Evolutionary conservation across 2,113 vertebrate genomes (phyloP), one percentile per base, ranked within the genome.

Genomic region (Bombycilla garrulus): DNA sequence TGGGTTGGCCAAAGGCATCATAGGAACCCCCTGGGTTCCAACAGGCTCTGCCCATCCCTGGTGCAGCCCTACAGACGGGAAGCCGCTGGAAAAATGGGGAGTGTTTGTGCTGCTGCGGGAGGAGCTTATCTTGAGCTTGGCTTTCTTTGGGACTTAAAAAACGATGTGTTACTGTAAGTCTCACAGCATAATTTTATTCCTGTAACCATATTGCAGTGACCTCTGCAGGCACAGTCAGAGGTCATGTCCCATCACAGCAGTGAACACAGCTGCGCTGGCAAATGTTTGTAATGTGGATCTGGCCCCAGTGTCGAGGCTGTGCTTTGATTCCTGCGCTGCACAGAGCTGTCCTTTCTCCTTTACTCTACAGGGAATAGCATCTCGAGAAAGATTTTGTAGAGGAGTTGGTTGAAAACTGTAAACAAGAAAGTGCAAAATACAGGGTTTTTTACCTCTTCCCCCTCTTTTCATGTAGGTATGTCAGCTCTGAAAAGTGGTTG

Each of bases 21-120:
- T n/a, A n/a, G n/a, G n/a, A n/a, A n/a, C n/a, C n/a, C n/a, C n/a
- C n/a, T n/a, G n/a, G n/a, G n/a, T n/a, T n/a, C n/a, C n/a, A n/a
- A n/a, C n/a, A n/a, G n/a, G n/a, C n/a, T 53, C 69, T 87, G 84
- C 81, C 89, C 77, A 22, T 33, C 65, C 81, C 72, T 16, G n/a
- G 5, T 8, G 2, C n/a, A 51, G 66, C 57, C 79, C 71, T 2
- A 3, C 60, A 12, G 29, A 12, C 0, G 6, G 51, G 72, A 12
- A 51, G 31, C 9, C 3, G 0, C 17, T 0, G 3, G 65, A 1
- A 24, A 4, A 23, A 8, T 14, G 1, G 29, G 38, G 51, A 81
- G 36, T 0, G 1, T n/a, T 33, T 4, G 31, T 2, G 10, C 60
- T 54, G 90, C 47, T 73, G 44, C 70, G 72, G 28, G 20, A 29